Evolutionary conservation across 2,888 invertebrate species (phyloP).

Genomic region (Eilema depressum): DNA sequence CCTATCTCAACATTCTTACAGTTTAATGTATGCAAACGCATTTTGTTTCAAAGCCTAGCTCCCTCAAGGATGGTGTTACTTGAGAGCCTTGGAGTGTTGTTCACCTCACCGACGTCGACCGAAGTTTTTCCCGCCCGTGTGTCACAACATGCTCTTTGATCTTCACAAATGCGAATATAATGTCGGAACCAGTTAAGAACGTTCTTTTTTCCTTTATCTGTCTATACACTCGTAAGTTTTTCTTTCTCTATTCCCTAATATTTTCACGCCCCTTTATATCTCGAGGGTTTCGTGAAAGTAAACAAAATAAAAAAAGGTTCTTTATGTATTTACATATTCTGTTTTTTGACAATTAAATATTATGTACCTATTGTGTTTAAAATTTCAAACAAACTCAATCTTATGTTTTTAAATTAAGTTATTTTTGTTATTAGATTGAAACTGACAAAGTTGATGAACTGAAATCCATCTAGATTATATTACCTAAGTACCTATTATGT

Average conservation of each 20-base stretch:
- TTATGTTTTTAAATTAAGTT: slow-evolving; percentile 61
- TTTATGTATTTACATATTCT: slow-evolving; percentile 65
- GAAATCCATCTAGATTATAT: slow-evolving; percentile 12
- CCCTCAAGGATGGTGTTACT: slow-evolving; percentile 82
- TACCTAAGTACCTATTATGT: too few relatives aligned
- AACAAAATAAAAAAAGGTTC: slow-evolving; percentile 74
- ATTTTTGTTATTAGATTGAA: slow-evolving; percentile 52
- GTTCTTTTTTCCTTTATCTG: slow-evolving; percentile 73
- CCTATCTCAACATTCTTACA: slow-evolving; percentile 86
- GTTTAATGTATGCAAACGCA: slow-evolving; percentile 87
- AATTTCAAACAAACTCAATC: slow-evolving; percentile 68
- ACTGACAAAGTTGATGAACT: slow-evolving; percentile 50
- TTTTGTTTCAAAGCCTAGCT: slow-evolving; percentile 86
- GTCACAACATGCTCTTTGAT: slow-evolving; percentile 85
- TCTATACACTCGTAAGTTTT: slow-evolving; percentile 66
- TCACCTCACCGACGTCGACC: slow-evolving; percentile 68
- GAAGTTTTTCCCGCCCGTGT: slow-evolving; percentile 77
- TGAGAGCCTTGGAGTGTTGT: slow-evolving; percentile 76
- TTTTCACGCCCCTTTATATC: slow-evolving; percentile 63
- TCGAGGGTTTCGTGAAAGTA: slow-evolving; percentile 64
- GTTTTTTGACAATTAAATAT: slow-evolving; percentile 72
- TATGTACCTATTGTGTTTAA: slow-evolving; percentile 51
- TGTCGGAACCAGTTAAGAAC: slow-evolving; percentile 81
- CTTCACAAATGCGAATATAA: slow-evolving; percentile 85
- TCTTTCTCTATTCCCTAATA: slow-evolving; percentile 53